These are phyloP conservation scores for Drosophila formosana DNA, from an alignment of 2,888 invertebrate genomes.

Conservation along the genomic window DNA sequence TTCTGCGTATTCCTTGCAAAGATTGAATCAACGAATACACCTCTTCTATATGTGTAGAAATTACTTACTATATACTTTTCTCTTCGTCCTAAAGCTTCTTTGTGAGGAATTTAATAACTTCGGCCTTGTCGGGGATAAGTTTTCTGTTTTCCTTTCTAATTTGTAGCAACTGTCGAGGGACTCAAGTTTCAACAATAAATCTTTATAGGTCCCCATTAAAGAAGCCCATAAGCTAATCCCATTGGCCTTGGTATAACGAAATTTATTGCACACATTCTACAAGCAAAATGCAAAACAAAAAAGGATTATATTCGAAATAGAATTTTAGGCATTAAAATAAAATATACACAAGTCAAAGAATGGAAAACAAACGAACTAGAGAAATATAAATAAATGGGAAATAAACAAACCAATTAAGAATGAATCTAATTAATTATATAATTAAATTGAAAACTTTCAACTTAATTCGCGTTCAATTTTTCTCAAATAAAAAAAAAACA, in stretches of 20 bases:
- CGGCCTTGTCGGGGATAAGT: constrained; percentile 55
- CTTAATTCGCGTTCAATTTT: constrained; percentile 69
- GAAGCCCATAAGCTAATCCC: constrained; percentile 31
- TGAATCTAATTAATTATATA: constrained; percentile 32
- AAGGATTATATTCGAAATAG: constrained; percentile 54
- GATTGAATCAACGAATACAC: constrained; percentile 1
- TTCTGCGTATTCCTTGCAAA: constrained; percentile 15
- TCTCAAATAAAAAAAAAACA: constrained; percentile 45
- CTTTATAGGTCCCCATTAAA: constrained; percentile 58
- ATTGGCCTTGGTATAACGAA: constrained; percentile 47
- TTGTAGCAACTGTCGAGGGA: constrained; percentile 72
- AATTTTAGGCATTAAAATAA: constrained; percentile 70
- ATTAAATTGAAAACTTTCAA: constrained; percentile 56
- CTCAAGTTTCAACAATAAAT: constrained; percentile 75
- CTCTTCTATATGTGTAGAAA: constrained; percentile 2
- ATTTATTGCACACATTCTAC: constrained; percentile 56
- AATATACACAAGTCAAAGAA: constrained; percentile 60
- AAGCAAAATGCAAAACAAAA: constrained; percentile 33
- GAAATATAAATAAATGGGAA: constrained; percentile 25
- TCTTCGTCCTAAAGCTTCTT: constrained; percentile 23
- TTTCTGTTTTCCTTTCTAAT: constrained; percentile 31
- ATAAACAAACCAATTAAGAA: constrained; percentile 23
- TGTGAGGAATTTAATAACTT: constrained; percentile 45
- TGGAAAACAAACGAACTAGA: constrained; percentile 20
- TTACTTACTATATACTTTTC: not conserved